Evolutionary conservation across 2,113 vertebrate genomes (phyloP).

Genomic region (Xyliphius kryptos): DNA sequence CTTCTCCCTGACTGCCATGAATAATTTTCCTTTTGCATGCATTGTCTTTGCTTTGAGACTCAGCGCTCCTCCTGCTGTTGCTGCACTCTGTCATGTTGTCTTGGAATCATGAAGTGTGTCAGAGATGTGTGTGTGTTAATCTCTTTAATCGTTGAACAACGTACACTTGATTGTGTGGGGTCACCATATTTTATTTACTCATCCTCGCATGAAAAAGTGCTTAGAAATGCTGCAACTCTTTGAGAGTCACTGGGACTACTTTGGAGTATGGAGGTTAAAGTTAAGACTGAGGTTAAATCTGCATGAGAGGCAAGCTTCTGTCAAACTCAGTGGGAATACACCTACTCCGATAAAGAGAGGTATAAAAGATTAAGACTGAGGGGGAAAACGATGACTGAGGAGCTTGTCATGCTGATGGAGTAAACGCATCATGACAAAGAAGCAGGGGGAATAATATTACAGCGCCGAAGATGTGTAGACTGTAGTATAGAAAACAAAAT

Average conservation of each 20-base stretch:
- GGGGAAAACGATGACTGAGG: constrained; percentile 22
- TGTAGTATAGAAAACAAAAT: background rate
- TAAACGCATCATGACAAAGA: constrained; percentile 14
- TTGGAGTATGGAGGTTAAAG: no score
- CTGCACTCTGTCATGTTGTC: constrained; percentile 38
- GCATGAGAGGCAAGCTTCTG: constrained; percentile 39
- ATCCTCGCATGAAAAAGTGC: no score
- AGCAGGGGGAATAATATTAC: constrained; percentile 20
- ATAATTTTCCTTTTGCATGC: constrained; percentile 17
- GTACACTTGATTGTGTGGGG: no score
- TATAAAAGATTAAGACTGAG: constrained; percentile 7
- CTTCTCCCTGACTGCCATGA: constrained; percentile 3
- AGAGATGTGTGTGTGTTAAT: background rate
- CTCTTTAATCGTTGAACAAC: no score
- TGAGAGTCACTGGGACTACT: no score
- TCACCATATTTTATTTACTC: no score
- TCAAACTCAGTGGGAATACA: constrained; percentile 38
- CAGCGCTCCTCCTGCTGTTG: constrained; percentile 37
- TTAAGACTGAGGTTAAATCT: background rate
- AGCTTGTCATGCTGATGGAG: constrained; percentile 19
- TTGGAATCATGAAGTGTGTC: constrained; percentile 35
- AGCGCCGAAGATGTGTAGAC: background rate
- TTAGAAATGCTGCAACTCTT: no score
- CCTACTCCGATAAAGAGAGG: constrained; percentile 30
- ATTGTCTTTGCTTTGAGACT: constrained; percentile 30